Evolutionary conservation across 1,140 invertebrate genomes (phyloP).

Genomic region (Calosoma granatense): DNA sequence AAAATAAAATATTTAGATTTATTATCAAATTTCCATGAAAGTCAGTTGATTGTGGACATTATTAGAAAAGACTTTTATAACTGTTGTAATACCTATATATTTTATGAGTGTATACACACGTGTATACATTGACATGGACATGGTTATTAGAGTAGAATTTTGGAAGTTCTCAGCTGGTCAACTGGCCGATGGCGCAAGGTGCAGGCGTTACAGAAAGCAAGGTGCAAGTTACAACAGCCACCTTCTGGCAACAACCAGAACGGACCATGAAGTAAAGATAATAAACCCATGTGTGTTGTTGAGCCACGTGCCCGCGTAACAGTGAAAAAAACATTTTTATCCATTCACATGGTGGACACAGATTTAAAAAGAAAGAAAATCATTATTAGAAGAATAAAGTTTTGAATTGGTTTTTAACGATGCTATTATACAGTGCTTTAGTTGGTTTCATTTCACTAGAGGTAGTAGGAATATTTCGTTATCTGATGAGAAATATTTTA

Average conservation of each 20-base stretch:
- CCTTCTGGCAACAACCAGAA: conserved; percentile 2
- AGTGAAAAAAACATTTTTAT: background rate
- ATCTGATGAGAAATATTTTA: too few species aligned
- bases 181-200: background rate
- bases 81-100: too few species aligned
- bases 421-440: background rate
- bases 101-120: too few species aligned
- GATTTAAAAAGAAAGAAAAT: background rate
- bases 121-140: too few species aligned
- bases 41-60: too few species aligned
- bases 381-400: background rate
- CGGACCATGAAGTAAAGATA: background rate
- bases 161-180: conserved; percentile 1
- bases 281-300: background rate
- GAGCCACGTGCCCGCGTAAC: background rate
- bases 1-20: too few species aligned
- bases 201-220: conserved; percentile 1
- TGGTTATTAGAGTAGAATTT: too few species aligned
- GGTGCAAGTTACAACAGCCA: background rate
- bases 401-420: background rate
- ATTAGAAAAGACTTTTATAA: too few species aligned
- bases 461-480: too few species aligned
- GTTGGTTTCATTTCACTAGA: too few species aligned
- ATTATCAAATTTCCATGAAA: too few species aligned
- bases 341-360: background rate